These are phyloP conservation scores for Volucella inanis DNA, from an alignment of 2,888 invertebrate species.

Conservation along the genomic window DNA sequence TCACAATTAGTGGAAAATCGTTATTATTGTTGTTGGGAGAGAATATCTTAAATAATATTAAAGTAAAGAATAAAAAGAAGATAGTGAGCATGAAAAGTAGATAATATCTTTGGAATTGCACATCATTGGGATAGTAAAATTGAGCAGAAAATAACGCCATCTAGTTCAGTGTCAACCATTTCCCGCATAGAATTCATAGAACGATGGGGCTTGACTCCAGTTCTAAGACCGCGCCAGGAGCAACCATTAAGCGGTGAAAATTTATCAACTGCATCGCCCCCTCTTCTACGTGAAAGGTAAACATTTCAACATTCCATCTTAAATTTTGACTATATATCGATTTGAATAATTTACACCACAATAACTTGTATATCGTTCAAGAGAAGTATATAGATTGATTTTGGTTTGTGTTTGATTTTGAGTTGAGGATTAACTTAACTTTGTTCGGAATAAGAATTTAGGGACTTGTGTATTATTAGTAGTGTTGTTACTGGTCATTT, in stretches of 20 bases:
- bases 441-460: too few species aligned
- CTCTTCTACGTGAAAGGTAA: constrained; percentile 84
- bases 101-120: constrained; percentile 64
- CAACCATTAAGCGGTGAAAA: constrained; percentile 89
- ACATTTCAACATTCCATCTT: constrained; percentile 29
- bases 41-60: constrained; percentile 27
- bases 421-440: too few species aligned
- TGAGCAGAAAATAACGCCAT: constrained; percentile 79
- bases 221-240: constrained; percentile 98
- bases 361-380: too few species aligned
- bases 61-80: constrained; percentile 24
- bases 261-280: constrained; percentile 83
- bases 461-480: too few species aligned
- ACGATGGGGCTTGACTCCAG: constrained; percentile 99
- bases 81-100: constrained; percentile 64
- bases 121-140: constrained; percentile 67
- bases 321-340: constrained; percentile 7
- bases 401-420: too few species aligned
- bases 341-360: not conserved
- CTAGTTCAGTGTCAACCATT: constrained; percentile 86
- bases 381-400: too few species aligned
- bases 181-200: constrained; percentile 98
- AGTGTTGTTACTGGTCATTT: too few species aligned
- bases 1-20: constrained; percentile 12
- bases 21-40: not conserved